phyloP scores from a whole-genome alignment of 1,140 invertebrate genomes.

The Zaprionus africanus region DNA sequence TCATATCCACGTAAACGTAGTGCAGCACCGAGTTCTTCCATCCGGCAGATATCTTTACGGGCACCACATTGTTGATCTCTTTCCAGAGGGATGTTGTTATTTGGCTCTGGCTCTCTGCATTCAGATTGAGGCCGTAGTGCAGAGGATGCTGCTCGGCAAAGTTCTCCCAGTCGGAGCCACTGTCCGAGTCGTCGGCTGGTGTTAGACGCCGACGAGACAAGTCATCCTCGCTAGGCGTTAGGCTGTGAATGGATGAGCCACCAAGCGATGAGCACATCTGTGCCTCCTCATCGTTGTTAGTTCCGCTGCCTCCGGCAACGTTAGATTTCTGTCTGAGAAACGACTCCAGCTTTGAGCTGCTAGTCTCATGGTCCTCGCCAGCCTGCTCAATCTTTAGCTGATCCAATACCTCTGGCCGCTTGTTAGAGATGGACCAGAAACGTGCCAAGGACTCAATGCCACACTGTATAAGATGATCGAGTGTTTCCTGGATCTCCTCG shows the following conservation, averaged over 20 bases:
- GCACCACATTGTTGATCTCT: slow-evolving; percentile 88
- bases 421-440: slow-evolving; percentile 87
- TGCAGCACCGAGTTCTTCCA: slow-evolving; percentile 75
- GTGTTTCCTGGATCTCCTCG: slow-evolving; percentile 89
- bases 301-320: slow-evolving; percentile 27
- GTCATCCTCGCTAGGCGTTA: slow-evolving; percentile 79
- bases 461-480: slow-evolving; percentile 88
- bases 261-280: slow-evolving; percentile 73
- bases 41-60: slow-evolving; percentile 85
- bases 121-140: slow-evolving; percentile 86
- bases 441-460: slow-evolving; percentile 87
- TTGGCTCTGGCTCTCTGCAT: slow-evolving; percentile 88
- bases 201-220: slow-evolving; percentile 61
- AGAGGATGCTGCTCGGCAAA: slow-evolving; percentile 86
- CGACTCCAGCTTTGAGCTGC: slow-evolving; percentile 83
- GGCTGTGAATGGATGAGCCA: slow-evolving; percentile 78
- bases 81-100: slow-evolving; percentile 89
- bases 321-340: slow-evolving; percentile 86
- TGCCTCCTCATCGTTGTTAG: slow-evolving; percentile 65
- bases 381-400: slow-evolving; percentile 34
- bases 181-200: slow-evolving; percentile 70
- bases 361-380: slow-evolving; percentile 49
- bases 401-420: slow-evolving; percentile 84
- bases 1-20: slow-evolving; percentile 77
- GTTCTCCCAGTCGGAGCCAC: slow-evolving; percentile 87